Base-by-base conservation (phyloP, 2,888 invertebrate genomes). In the Watsonalla binaria region DNA sequence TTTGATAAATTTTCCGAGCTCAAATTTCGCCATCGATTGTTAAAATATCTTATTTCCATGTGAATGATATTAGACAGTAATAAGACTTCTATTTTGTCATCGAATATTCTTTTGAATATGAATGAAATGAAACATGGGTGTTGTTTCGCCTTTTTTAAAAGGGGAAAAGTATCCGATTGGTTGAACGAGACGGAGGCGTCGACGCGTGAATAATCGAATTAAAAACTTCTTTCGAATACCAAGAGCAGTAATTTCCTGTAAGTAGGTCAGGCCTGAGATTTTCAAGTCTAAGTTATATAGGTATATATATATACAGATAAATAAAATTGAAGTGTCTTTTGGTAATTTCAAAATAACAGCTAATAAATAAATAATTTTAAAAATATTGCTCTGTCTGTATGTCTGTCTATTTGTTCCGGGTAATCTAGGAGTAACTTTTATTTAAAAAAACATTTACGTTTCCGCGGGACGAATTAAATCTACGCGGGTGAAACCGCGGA, bases 41-140 rank as follows among this genome's bases (percentile, higher is more conserved):
- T 50, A 54, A 47, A 48, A 45, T 54, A 54, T 54, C 59, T 58
- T 54, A 50, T 56, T 63, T 60, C 51, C 57, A 53, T 63, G 46
- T 56, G 57, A 65, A 60, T 52, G 55, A 53, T 57, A 53, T 24
- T 51, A 51, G 60, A 65, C 61, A 65, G 63, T 49, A 49, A 49
- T 49, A 39, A 37, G 49, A 49, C 49, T 53, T 60, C 53, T 57
- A 52, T 51, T 56, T 46, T 51, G 50, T 46, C 51, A 52, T 51
- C 46, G 35, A 15, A 51, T 8, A 37, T 46, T 33, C 45, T 46
- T 51, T 35, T 46, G 46, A 46, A 51, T 46, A 46, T 46, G n/a
- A n/a, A n/a, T n/a, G n/a, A n/a, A n/a, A n/a, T n/a, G 46, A 35
- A 46, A 15, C 37, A 39, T 49, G 37, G 9, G 46, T 13, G 11